phyloP scores from a whole-genome alignment of 2,888 invertebrate species.

The Blomia tropicalis region DNA sequence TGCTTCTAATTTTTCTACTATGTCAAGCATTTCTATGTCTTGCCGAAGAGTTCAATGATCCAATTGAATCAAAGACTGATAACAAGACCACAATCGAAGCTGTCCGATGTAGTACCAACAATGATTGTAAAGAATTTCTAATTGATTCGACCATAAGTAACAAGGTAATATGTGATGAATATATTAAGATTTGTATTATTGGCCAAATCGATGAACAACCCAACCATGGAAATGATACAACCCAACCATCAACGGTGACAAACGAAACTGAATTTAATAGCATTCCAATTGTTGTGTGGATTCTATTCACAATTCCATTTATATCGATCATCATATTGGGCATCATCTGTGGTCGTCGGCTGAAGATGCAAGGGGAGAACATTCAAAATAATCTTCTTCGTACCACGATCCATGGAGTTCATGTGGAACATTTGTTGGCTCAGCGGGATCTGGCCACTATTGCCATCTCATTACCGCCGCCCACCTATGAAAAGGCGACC shows the following conservation, averaged over 20 bases:
- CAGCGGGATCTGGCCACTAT: neutral
- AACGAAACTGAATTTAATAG: neutral
- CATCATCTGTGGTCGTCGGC: neutral
- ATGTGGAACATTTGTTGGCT: neutral
- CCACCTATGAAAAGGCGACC: slow-evolving; percentile 7
- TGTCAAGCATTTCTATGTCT: too few species aligned
- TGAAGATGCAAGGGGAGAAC: neutral
- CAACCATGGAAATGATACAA: neutral
- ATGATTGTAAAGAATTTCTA: neutral
- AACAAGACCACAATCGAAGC: neutral
- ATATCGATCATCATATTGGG: slow-evolving; percentile 4
- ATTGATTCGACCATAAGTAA: neutral
- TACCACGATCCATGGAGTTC: slow-evolving; percentile 1
- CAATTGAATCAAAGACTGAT: too few species aligned
- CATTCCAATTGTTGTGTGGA: slow-evolving; percentile 3
- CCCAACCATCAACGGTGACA: neutral
- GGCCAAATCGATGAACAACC: neutral
- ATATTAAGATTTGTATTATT: neutral
- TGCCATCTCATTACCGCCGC: neutral
- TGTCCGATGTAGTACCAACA: neutral
- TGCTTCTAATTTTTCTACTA: too few species aligned
- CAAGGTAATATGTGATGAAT: neutral
- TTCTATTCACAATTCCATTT: slow-evolving; percentile 7
- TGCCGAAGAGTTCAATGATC: too few species aligned
- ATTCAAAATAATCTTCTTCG: neutral